phyloP scores from a whole-genome alignment of 2,113 vertebrate species.

The Ahaetulla prasina region DNA sequence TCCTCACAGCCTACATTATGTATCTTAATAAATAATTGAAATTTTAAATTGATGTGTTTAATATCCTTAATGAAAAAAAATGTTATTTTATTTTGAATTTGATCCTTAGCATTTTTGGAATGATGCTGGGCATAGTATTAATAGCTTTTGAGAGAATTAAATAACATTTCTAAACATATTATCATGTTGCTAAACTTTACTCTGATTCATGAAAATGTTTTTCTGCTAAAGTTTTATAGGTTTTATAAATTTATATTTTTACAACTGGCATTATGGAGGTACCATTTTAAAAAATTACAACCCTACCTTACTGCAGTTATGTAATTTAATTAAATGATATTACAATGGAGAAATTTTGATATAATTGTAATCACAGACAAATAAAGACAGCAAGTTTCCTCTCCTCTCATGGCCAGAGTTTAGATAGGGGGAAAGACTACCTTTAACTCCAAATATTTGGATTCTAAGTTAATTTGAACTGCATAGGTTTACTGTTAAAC shows the following conservation, averaged over 20 bases:
- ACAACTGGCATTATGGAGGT: neutral
- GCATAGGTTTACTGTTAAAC: neutral
- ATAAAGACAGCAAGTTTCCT: neutral
- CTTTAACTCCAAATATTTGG: neutral
- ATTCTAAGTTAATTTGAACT: neutral
- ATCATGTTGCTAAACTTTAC: neutral
- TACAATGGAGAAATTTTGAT: neutral
- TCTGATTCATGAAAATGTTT: neutral
- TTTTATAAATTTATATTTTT: neutral
- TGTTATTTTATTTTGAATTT: too few relatives aligned
- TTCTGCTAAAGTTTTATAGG: neutral
- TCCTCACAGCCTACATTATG: too few relatives aligned
- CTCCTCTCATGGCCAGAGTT: too few relatives aligned
- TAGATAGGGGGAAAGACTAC: neutral
- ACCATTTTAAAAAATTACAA: neutral
- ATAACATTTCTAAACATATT: neutral
- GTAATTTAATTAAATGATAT: neutral
- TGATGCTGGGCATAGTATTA: too few relatives aligned
- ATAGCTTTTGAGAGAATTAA: neutral
- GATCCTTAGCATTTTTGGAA: too few relatives aligned
- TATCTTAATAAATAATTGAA: too few relatives aligned
- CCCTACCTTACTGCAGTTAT: neutral
- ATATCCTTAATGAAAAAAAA: too few relatives aligned
- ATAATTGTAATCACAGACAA: neutral
- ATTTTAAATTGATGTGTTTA: too few relatives aligned